A percentile compares a stretch with the other conserved stretches of the same genome.
These are phyloP conservation scores for Anas capensis DNA, from an alignment of 2,797 vertebrate species.

Conservation along the genomic window DNA sequence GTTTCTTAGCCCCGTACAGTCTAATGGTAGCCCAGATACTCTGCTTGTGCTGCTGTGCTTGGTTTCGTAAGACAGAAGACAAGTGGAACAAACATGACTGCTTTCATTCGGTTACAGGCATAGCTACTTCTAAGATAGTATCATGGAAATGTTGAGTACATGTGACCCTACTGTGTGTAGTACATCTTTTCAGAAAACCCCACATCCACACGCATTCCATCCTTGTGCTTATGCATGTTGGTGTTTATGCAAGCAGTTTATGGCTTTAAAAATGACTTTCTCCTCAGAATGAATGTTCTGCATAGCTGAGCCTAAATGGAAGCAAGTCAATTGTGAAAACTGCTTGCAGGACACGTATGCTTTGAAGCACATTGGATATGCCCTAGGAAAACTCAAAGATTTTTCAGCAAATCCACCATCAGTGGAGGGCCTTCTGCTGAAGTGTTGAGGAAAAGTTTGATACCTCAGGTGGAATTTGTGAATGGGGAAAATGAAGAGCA, in stretches of 20 bases:
- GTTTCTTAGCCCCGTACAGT: rapidly evolving
- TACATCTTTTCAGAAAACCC: neutral
- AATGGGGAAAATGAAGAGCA: neutral
- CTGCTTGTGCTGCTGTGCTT: neutral
- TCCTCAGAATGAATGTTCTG: neutral
- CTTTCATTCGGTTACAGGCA: neutral
- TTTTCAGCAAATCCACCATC: neutral
- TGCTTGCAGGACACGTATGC: neutral
- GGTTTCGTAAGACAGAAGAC: neutral
- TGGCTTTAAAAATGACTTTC: neutral
- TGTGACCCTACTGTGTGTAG: neutral
- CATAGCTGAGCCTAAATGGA: neutral
- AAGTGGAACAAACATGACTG: neutral
- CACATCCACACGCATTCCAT: rapidly evolving
- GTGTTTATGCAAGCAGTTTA: neutral
- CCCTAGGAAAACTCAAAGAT: neutral
- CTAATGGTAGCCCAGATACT: neutral
- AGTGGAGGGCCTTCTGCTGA: neutral
- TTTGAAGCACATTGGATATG: neutral
- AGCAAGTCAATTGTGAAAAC: neutral
- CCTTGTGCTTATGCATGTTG: neutral
- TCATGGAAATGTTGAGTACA: neutral
- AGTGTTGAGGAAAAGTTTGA: neutral
- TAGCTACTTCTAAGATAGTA: neutral
- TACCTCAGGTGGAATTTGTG: neutral